Evolutionary conservation across 2,113 vertebrate species (phyloP).

Genomic region (Acanthochromis polyacanthus): DNA sequence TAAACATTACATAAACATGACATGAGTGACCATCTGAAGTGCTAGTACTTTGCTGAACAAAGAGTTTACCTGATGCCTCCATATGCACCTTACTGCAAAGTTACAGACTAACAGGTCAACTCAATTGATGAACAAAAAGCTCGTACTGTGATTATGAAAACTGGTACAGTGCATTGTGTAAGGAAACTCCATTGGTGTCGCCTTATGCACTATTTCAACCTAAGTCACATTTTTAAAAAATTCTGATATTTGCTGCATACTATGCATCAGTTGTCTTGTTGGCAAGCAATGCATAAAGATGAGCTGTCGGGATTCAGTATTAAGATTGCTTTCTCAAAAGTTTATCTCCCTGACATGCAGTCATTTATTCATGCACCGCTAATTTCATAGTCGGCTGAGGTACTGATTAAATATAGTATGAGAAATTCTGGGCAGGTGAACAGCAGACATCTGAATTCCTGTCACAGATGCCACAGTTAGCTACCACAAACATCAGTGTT

Average conservation of each 20-base stretch:
- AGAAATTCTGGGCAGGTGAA: conserved; percentile 48
- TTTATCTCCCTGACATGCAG: conserved; percentile 15
- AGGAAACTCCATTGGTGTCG: not conserved
- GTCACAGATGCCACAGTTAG: conserved; percentile 28
- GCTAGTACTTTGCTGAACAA: too few species aligned
- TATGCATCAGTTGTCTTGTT: conserved; percentile 1
- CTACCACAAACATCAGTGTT: conserved; percentile 34
- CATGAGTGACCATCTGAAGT: too few species aligned
- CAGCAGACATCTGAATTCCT: conserved; percentile 44
- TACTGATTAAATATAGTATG: conserved; percentile 44
- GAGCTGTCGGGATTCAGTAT: not conserved
- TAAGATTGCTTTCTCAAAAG: not conserved
- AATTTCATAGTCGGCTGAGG: conserved; percentile 56
- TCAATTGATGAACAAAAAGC: not conserved
- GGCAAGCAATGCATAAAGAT: not conserved
- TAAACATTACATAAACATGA: too few species aligned
- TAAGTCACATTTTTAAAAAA: not conserved
- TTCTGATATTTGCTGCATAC: not conserved
- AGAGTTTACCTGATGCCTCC: not conserved
- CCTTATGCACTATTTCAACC: not conserved
- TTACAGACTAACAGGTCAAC: not conserved
- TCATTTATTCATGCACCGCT: conserved; percentile 39
- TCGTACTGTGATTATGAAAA: too few species aligned
- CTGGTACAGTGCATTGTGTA: too few species aligned
- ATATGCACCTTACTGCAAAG: not conserved